phyloP scores from a whole-genome alignment of 2,797 vertebrate species.

The Melopsittacus undulatus region DNA sequence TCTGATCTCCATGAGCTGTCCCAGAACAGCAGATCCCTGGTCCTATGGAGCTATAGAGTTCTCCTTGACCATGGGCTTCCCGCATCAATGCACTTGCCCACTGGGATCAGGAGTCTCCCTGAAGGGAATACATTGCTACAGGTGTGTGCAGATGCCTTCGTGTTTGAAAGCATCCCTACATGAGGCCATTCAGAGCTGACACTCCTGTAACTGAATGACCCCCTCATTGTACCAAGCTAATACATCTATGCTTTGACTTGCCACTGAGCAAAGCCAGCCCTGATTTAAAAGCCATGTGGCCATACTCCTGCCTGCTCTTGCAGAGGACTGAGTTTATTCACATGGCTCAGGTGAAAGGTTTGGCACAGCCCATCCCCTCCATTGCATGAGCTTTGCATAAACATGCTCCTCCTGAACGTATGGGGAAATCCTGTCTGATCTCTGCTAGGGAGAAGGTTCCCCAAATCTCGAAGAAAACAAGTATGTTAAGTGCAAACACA shows the following conservation, averaged over 20 bases:
- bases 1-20: neutral
- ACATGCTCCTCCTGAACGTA: neutral
- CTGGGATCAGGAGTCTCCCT: rapidly evolving
- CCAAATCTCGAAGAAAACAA: neutral
- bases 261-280: neutral
- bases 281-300: rapidly evolving
- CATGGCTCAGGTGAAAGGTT: neutral
- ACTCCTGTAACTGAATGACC: too few relatives aligned
- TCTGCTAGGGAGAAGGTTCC: neutral
- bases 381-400: rapidly evolving
- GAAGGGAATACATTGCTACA: rapidly evolving
- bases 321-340: neutral
- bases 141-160: rapidly evolving
- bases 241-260: neutral
- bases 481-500: neutral
- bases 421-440: neutral
- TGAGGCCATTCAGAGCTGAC: neutral
- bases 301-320: neutral
- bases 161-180: neutral
- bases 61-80: neutral
- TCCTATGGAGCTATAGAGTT: neutral
- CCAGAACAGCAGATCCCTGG: neutral
- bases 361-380: neutral
- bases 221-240: neutral
- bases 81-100: rapidly evolving